Evolutionary conservation across 2,888 invertebrate genomes (phyloP), one percentile per base, ranked within the genome.

Genomic region (Trichogramma evanescens): DNA sequence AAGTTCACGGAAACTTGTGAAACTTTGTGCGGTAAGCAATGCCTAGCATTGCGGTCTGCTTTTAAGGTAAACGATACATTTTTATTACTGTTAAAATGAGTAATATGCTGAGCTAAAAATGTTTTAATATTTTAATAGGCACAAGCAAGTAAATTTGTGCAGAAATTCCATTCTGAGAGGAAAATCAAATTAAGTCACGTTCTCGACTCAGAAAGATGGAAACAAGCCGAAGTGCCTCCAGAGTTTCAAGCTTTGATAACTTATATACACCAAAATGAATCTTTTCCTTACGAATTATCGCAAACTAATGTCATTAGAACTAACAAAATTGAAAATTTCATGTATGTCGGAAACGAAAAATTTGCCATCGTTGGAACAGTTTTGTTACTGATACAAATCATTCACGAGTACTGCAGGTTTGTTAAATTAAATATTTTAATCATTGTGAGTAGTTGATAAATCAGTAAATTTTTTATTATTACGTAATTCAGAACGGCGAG

Each of bases 131-230:
- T 62, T 54, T 57, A 50, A 44, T 56, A 73, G 76, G 88, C 88
- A 63, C 89, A 95, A 84, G 93, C 94, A 0, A 90, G 89, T 73
- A 89, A 91, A 73, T 96, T 94, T 79, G 90, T 95, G 56, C 89
- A 91, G 72, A 87, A 89, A 71, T 93, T 98, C 77, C 97, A 98
- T 78, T 83, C 87, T 48, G 93, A 95, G 72, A 83, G 93, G 51
- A 91, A 93, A 78, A 86, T 85, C 56, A 94, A 95, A 78, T 80
- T 98, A 57, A 89, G 89, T 49, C 78, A 91, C 63, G 83, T 95
- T 45, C 81, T 98, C 50, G 96, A 96, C 74, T 86, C 87, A 65
- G 98, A 98, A 78, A 82, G 91, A 63, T 98, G 98, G 98, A 93
- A 91, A 72, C 87, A 89, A 69, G 91, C 94, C 4, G 94, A 95